Evolutionary conservation across 2,113 vertebrate species (phyloP), one percentile per base, ranked within the genome.

Genomic region (Pongo pygmaeus): DNA sequence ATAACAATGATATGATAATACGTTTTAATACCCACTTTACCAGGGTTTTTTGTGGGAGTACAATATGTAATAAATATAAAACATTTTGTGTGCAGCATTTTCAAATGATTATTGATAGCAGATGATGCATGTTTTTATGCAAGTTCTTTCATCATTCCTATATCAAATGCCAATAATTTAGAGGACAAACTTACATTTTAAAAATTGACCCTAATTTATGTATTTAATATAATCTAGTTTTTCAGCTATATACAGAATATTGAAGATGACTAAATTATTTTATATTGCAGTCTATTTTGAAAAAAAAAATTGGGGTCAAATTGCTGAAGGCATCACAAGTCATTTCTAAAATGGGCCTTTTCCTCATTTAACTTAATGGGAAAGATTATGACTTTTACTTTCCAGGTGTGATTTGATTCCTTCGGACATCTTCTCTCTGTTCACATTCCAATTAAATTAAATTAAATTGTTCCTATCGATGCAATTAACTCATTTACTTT

Each of bases 361-460:
- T 97, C 35, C 50, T 97, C 89, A 81, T 95, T 97, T 97, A 93
- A 75, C 61, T 92, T 97, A 95, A 97, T 97, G 79, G 57, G 48
- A 93, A 93, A 93, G 78, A 97, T 95, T 93, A 90, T 0, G 4
- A 92, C 83, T 95, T 97, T 91, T 93, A 52, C 94, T 97, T 97
- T 96, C 96, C 93, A 97, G 97, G 97, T 98, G 96, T 95, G 57
- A 97, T 96, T 87, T 93, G 86, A 95, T 97, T 93, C 86, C 96
- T 96, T 98, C 86, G 94, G 93, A 98, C 75, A 94, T 94, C 25
- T 43, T 94, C 55, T 95, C 74, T 93, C 86, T 91, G 61, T 79
- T 97, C 84, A 89, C 92, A 94, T 90, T 94, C 55, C 83, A 97
- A 96, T 96, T 97, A 96, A 97, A 96, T 97, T 97, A 93, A 97